Evolutionary conservation across 1,140 invertebrate genomes (phyloP).

Genomic region (Battus philenor): DNA sequence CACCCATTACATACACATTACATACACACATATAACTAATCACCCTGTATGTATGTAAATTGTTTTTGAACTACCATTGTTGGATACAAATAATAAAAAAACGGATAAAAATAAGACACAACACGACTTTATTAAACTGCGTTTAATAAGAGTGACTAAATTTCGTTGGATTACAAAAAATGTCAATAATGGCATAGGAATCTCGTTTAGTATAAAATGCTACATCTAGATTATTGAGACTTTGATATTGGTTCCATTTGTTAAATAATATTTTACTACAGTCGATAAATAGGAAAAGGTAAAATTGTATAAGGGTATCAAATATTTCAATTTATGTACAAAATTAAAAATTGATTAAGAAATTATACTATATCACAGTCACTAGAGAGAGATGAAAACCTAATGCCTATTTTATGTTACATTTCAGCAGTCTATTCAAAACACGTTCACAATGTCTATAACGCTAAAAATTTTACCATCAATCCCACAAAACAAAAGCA

Average conservation of each 20-base stretch:
- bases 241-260: conserved; percentile 8
- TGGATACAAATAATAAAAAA: too few relatives aligned
- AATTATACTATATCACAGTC: conserved; percentile 75
- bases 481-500: conserved; percentile 1
- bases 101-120: neutral
- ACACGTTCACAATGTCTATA: conserved; percentile 55
- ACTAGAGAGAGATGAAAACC: conserved; percentile 66
- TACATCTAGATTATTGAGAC: conserved; percentile 30
- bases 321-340: conserved; percentile 67
- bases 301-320: conserved; percentile 74
- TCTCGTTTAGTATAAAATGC: conserved; percentile 51
- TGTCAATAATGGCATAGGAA: conserved; percentile 32
- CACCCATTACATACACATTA: too few relatives aligned
- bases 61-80: too few relatives aligned
- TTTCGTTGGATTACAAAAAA: conserved; percentile 39
- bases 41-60: too few relatives aligned
- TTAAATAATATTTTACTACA: conserved; percentile 36
- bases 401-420: conserved; percentile 40
- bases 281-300: conserved; percentile 62
- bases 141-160: conserved; percentile 39
- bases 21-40: too few relatives aligned
- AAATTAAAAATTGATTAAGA: conserved; percentile 57
- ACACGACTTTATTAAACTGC: conserved; percentile 18
- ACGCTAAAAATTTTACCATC: conserved; percentile 6
- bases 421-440: conserved; percentile 60